phyloP scores from a whole-genome alignment of 92 coral and sea anemone species.

The Paragorgia papillata region DNA sequence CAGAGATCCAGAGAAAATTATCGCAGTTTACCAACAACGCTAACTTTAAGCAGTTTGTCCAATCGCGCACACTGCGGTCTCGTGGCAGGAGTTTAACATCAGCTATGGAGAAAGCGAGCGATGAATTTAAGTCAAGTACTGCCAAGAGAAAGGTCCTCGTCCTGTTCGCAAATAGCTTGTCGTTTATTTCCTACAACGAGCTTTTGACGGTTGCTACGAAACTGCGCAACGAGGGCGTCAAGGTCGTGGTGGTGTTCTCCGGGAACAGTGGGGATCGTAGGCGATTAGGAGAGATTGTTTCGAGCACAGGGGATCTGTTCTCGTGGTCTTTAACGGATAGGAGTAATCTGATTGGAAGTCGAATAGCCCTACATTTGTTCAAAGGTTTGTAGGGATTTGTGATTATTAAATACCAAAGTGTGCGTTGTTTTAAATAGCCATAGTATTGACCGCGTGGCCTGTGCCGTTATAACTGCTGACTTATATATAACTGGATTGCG shows the following conservation, averaged over 20 bases:
- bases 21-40: constrained; percentile 41
- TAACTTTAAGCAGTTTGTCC: constrained; percentile 33
- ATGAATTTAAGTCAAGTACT: constrained; percentile 24
- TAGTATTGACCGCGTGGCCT: too few relatives aligned
- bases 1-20: constrained; percentile 42
- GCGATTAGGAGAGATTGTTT: constrained; percentile 9
- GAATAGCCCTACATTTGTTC: constrained; percentile 34
- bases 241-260: constrained; percentile 22
- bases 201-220: not conserved
- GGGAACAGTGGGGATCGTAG: constrained; percentile 2
- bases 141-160: constrained; percentile 28
- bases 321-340: not conserved
- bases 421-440: too few relatives aligned
- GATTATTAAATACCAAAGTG: too few relatives aligned
- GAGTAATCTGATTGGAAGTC: not conserved
- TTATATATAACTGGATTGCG: too few relatives aligned
- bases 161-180: constrained; percentile 13
- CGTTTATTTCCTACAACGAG: not conserved
- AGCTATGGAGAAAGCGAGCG: constrained; percentile 36
- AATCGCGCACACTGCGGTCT: constrained; percentile 7
- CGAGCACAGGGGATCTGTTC: constrained; percentile 2
- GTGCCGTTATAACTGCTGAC: too few relatives aligned
- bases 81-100: constrained; percentile 28
- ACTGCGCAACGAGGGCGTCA: constrained; percentile 17
- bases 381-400: constrained; percentile 11